Evolutionary conservation across 2,888 invertebrate species (phyloP).

Genomic region (Caenorhabditis sinica): DNA sequence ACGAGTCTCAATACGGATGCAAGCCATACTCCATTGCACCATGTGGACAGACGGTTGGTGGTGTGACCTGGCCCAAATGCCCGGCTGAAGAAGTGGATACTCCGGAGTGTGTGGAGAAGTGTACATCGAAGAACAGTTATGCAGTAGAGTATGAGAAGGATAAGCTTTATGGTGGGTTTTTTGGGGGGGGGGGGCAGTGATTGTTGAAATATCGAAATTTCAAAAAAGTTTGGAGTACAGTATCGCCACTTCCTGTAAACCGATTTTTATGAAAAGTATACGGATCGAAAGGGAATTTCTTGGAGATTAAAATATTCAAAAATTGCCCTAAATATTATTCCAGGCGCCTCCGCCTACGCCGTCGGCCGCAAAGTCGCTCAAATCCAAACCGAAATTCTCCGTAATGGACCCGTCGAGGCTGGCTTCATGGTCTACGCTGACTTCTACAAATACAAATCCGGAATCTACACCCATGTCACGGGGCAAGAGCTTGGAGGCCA

Average conservation of each 20-base stretch:
- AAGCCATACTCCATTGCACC: slow-evolving; percentile 56
- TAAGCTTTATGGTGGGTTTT: slow-evolving; percentile 57
- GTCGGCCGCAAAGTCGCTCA: slow-evolving; percentile 20
- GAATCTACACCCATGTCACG: slow-evolving; percentile 84
- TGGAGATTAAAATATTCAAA: not conserved
- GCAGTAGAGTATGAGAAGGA: slow-evolving; percentile 28
- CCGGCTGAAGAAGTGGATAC: slow-evolving; percentile 56
- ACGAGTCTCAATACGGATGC: slow-evolving; percentile 79
- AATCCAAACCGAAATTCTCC: slow-evolving; percentile 90
- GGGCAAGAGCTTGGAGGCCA: slow-evolving; percentile 89
- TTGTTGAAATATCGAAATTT: no score
- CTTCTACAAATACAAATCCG: slow-evolving; percentile 91
- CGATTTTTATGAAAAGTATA: not conserved
- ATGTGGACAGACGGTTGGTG: slow-evolving; percentile 41
- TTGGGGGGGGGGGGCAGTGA: no score
- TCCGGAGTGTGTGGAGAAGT: slow-evolving; percentile 51
- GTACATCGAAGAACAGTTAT: slow-evolving; percentile 36
- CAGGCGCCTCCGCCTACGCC: slow-evolving; percentile 33
- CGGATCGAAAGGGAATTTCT: no score
- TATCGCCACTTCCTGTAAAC: not conserved
- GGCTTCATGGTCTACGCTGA: slow-evolving; percentile 93
- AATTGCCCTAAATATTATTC: not conserved
- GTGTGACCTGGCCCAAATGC: slow-evolving; percentile 54
- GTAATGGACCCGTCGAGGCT: slow-evolving; percentile 90
- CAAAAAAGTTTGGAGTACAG: not conserved